A percentile compares a stretch with the other conserved stretches of the same genome.
phyloP scores from a whole-genome alignment of 1,140 invertebrate genomes.

The Eumeta japonica region DNA sequence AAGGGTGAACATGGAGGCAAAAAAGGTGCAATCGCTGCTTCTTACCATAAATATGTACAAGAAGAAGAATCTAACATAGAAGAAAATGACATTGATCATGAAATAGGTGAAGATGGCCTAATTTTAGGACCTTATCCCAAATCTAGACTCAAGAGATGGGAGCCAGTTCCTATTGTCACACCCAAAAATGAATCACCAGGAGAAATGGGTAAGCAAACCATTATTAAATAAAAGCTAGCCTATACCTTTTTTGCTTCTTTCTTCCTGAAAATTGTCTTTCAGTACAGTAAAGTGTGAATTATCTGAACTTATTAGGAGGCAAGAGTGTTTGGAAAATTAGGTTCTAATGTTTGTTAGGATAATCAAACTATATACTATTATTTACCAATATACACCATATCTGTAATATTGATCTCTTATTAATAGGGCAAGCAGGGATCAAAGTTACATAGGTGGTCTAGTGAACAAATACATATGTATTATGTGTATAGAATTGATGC shows the following conservation, averaged over 20 bases:
- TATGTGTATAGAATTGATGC: too few relatives aligned
- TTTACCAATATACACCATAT: too few relatives aligned
- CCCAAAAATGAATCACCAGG: slow-evolving; percentile 74
- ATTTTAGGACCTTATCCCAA: slow-evolving; percentile 35
- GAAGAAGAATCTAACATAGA: slow-evolving; percentile 40
- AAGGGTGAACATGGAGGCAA: slow-evolving; percentile 29
- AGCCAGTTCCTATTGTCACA: slow-evolving; percentile 66
- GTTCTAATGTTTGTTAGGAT: neutral
- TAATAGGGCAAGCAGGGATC: too few relatives aligned
- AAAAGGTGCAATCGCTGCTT: slow-evolving; percentile 49
- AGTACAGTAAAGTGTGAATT: too few relatives aligned
- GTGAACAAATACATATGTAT: too few relatives aligned
- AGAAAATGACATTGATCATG: slow-evolving; percentile 38
- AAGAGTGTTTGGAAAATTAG: neutral
- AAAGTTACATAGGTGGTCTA: too few relatives aligned
- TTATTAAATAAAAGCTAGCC: slow-evolving; percentile 7
- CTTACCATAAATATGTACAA: slow-evolving; percentile 32
- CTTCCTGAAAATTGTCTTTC: too few relatives aligned
- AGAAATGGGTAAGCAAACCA: slow-evolving; percentile 70
- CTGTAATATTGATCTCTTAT: too few relatives aligned
- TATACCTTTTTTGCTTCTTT: too few relatives aligned
- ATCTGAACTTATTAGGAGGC: too few relatives aligned
- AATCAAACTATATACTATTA: neutral
- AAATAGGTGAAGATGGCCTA: slow-evolving; percentile 33
- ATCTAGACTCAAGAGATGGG: slow-evolving; percentile 69